phyloP scores from a whole-genome alignment of 1,140 invertebrate species.

The Zaprionus vittiger region DNA sequence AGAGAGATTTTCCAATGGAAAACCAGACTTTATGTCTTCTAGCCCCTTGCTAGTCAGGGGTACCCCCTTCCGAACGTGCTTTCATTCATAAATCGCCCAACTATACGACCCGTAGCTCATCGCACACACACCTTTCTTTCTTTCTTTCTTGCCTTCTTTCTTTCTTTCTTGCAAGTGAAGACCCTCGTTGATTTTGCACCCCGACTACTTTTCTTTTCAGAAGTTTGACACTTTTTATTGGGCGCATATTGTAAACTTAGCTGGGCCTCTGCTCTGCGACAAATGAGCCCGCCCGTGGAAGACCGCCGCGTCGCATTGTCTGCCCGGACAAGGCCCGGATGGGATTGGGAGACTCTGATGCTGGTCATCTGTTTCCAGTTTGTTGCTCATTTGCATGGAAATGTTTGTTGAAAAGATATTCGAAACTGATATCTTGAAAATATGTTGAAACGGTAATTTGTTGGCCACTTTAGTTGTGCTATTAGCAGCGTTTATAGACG shows the following conservation, averaged over 20 bases:
- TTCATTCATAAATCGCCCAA: slow-evolving; percentile 77
- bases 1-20: slow-evolving; percentile 29
- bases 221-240: slow-evolving; percentile 73
- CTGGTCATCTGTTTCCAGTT: slow-evolving; percentile 68
- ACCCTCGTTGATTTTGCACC: background rate
- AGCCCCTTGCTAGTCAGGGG: background rate
- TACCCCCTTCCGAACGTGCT: slow-evolving; percentile 10
- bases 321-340: background rate
- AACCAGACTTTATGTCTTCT: slow-evolving; percentile 72
- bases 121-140: slow-evolving; percentile 61
- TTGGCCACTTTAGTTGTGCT: slow-evolving; percentile 79
- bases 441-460: slow-evolving; percentile 79
- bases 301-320: slow-evolving; percentile 29
- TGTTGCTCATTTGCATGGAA: slow-evolving; percentile 70
- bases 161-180: background rate
- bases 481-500: slow-evolving; percentile 82
- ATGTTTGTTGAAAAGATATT: slow-evolving; percentile 75
- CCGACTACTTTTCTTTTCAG: slow-evolving; percentile 53
- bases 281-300: slow-evolving; percentile 74
- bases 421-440: slow-evolving; percentile 58
- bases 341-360: slow-evolving; percentile 58
- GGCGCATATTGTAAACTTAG: slow-evolving; percentile 56
- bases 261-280: slow-evolving; percentile 48
- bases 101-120: slow-evolving; percentile 51
- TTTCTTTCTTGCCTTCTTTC: slow-evolving; percentile 6